phyloP scores from a whole-genome alignment of 2,113 vertebrate species.

The Myotis lucifugus region DNA sequence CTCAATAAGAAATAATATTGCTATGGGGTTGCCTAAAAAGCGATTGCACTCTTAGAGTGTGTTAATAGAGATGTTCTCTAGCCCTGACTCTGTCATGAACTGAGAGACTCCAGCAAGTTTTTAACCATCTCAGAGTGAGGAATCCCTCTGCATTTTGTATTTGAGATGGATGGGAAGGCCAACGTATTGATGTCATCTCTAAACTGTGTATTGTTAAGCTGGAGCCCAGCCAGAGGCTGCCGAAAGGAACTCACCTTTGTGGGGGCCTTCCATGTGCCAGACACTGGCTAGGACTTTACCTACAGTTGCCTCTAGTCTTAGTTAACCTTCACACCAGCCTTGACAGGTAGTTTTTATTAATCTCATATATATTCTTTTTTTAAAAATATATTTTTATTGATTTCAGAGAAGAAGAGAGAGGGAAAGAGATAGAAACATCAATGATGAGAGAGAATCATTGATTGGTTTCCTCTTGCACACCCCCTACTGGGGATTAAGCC shows the following conservation, averaged over 20 bases:
- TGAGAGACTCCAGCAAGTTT: neutral
- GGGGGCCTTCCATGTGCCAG: neutral
- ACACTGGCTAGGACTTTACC: neutral
- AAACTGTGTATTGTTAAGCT: neutral
- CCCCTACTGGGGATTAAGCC: no score
- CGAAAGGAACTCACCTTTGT: neutral
- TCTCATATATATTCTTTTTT: neutral
- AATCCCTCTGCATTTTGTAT: neutral
- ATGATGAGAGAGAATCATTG: no score
- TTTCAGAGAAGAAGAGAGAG: no score
- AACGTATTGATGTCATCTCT: neutral
- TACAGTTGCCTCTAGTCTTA: neutral
- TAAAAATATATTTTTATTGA: no score
- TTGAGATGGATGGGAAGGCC: neutral
- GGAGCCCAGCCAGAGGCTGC: neutral
- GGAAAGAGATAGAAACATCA: no score
- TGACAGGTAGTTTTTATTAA: neutral
- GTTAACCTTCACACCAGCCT: neutral
- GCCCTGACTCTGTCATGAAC: neutral
- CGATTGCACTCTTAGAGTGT: neutral
- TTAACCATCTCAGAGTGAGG: neutral
- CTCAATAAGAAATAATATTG: neutral
- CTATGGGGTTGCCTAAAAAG: neutral
- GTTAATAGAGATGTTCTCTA: neutral
- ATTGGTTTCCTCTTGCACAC: no score